phyloP scores from a whole-genome alignment of 2,888 invertebrate genomes.

The Zelleria hepariella region DNA sequence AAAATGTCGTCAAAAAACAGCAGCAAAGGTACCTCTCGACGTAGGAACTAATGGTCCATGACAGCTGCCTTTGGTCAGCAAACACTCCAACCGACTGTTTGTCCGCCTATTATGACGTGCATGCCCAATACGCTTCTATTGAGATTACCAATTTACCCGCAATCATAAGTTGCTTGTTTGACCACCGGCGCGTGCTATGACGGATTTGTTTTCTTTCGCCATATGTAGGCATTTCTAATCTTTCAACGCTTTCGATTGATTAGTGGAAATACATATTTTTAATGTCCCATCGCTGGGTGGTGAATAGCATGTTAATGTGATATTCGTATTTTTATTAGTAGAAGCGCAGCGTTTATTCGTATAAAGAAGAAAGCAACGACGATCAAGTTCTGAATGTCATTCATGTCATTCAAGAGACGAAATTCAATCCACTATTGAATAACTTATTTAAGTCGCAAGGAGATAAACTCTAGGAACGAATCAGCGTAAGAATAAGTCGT shows the following conservation, averaged over 20 bases:
- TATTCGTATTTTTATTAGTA: not conserved
- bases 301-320: not conserved
- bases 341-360: no score
- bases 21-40: not conserved
- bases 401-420: not conserved
- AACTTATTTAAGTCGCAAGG: no score
- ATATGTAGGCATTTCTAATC: not conserved
- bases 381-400: no score
- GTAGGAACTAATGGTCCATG: not conserved
- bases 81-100: not conserved
- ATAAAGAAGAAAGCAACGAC: no score
- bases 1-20: not conserved
- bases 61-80: not conserved
- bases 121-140: not conserved
- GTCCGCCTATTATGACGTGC: not conserved
- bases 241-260: not conserved
- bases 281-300: not conserved
- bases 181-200: not conserved
- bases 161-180: not conserved
- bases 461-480: no score
- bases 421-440: not conserved
- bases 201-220: not conserved
- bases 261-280: not conserved
- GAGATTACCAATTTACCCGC: constrained; percentile 2
- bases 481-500: no score